Base-by-base conservation (phyloP, 2,888 invertebrate species). In the Arenicola marina region DNA sequence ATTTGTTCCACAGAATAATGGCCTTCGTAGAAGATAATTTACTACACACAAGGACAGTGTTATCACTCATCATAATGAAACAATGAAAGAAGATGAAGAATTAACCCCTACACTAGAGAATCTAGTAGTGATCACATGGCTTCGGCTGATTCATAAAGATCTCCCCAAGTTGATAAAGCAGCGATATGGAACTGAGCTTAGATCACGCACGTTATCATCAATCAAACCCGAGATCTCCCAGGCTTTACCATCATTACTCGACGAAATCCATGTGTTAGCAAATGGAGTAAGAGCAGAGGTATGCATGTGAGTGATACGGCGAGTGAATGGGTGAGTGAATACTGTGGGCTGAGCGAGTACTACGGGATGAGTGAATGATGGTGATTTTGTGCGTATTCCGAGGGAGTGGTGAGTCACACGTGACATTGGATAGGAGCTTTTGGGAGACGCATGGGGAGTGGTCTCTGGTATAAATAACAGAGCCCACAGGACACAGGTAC, bases 1-100 rank as follows among this genome's bases (percentile, higher is more conserved):
- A 59, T 24, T 28, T 55, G 4, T 59, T 21, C 38, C 53, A 59
- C n/a, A 11, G 53, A 4, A 15, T 59, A 11, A n/a, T 31, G 11
- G 59, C 59, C 11, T 59, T 53, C 26, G 29, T 57, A 11, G 58
- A 57, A 51, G 58, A 57, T 31, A 57, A 57, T 24, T 33, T 57
- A 7, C 29, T 51, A 31, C 21, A 24, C 4, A 15, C 7, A 4
- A 26, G n/a, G 38, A 56, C n/a, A 28, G 34, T 15, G 21, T 24
- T 7, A 59, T 59, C n/a, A 55, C 7, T 4, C 53, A 59, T n/a
- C 38, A 59, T 28, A 29, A 38, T 11, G 32, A 32, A 26, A 15
- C 32, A 18, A 4, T 33, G 18, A 28, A 7, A 15, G 53, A 59
- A 56, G 59, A 59, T 55, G 33, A 59, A 59, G 59, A 59, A 31